Base-by-base conservation (phyloP, 2,113 vertebrate genomes). In the Manacus vitellinus region DNA sequence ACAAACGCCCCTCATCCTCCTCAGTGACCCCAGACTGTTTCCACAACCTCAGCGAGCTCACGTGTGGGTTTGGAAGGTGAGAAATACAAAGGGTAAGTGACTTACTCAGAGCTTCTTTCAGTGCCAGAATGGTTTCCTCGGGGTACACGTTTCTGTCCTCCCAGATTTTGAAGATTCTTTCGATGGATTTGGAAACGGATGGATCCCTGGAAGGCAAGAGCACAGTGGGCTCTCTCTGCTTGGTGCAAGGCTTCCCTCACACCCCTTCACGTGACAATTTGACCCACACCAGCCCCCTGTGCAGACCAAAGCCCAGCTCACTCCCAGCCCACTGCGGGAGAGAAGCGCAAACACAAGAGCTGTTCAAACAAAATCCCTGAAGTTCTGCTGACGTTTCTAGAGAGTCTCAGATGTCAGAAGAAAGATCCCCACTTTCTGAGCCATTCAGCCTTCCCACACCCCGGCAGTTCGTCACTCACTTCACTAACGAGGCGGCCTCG, bases 161-260 rank as follows among this genome's bases (percentile, higher is more conserved):
- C 99, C 99, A 99, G 94, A 99, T 99, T 62, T 98, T 98, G 97
- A 99, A 99, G 95, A 99, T 99, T 88, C 99, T 98, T 65, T 99
- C 99, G 51, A 99, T 97, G 33, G 99, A 99, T 94, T 98, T 99
- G 39, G 98, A 99, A 24, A 99, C 99, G 2, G 99, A 99, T 7
- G 97, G 98, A 94, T 99, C 99, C 98, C 99, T 99, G 94, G 7
- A 96, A 37, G 6, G 89, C 20, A 85, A 85, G 75, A 85, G 75
- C 47, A 71, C 6, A 18, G 3, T 54, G 71, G 56, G 18, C 70
- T 61, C 33, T 35, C 56, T 24, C 21, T 35, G 56, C 33, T 5
- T 22, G 54, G 3, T 62, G 55, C 0, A 1, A 58, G 21, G 24
- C 15, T 58, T 4, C 70, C 47, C 63, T 43, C 0, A 0, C 15